Conservation (phyloP, 2,888 invertebrate species). For the Heteropelma amictum region DNA sequence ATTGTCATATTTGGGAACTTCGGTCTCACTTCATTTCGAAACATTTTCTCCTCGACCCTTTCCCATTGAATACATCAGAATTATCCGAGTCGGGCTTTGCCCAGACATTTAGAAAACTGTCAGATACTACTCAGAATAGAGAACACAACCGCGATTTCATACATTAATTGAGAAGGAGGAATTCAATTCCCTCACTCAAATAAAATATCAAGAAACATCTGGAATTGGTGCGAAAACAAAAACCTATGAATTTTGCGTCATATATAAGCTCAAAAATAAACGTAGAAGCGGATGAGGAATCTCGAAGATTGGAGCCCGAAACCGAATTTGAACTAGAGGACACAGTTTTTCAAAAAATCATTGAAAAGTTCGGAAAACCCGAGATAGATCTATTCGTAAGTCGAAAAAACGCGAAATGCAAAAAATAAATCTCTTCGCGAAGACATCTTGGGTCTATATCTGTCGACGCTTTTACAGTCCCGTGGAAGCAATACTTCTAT, state of each 20-base stretch:
- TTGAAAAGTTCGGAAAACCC: background rate
- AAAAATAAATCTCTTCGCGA: conserved; percentile 24
- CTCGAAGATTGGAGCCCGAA: conserved; percentile 27
- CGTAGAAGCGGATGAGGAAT: conserved; percentile 31
- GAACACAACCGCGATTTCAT: conserved; percentile 41
- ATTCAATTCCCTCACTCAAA: conserved; percentile 52
- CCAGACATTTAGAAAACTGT: conserved; percentile 14
- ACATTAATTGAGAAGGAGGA: conserved; percentile 33
- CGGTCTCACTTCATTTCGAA: too few relatives aligned
- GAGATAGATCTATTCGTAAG: conserved; percentile 32
- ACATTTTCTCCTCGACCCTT: too few relatives aligned
- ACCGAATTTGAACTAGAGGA: conserved; percentile 27
- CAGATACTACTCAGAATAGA: conserved; percentile 32
- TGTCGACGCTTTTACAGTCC: conserved; percentile 35
- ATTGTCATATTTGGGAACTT: too few relatives aligned
- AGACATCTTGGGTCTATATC: conserved; percentile 18
- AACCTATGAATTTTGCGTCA: conserved; percentile 39
- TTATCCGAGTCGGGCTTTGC: too few relatives aligned
- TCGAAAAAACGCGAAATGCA: conserved; percentile 28
- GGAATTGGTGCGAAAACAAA: conserved; percentile 51
- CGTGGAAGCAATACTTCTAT: conserved; percentile 15
- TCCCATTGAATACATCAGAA: too few relatives aligned
- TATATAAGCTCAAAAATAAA: conserved; percentile 36
- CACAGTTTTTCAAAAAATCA: conserved; percentile 8
- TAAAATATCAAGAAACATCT: conserved; percentile 54